Percentiles rank a stretch among this genome's conserved stretches.
phyloP scores from a whole-genome alignment of 2,888 invertebrate genomes.

The Ischnura elegans region DNA sequence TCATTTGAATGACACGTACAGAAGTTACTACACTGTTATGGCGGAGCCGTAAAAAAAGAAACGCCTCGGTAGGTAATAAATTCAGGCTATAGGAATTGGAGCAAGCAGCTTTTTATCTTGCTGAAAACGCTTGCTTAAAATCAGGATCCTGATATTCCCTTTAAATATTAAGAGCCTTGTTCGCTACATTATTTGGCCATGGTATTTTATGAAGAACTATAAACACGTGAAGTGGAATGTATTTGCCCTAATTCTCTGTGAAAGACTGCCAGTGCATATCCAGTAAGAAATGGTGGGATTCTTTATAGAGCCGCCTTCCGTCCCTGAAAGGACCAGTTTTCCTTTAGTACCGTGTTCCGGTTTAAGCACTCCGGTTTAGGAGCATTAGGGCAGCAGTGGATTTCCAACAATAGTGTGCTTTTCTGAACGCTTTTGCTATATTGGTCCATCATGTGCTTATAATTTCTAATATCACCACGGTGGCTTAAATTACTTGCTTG shows the following conservation, averaged over 20 bases:
- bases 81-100: not conserved
- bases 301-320: not conserved
- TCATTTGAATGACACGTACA: no score
- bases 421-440: no score
- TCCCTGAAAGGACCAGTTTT: not conserved
- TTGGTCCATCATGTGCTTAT: no score
- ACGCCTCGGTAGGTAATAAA: not conserved
- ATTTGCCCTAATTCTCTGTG: not conserved
- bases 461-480: no score
- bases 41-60: no score
- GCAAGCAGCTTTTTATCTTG: not conserved
- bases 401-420: no score
- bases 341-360: not conserved
- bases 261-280: not conserved
- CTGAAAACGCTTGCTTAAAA: not conserved
- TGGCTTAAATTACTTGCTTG: no score
- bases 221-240: not conserved
- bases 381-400: no score
- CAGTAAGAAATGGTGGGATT: not conserved
- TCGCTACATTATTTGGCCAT: not conserved
- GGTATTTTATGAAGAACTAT: not conserved
- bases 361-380: not conserved
- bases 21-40: no score
- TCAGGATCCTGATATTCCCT: not conserved
- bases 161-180: not conserved